Conservation (phyloP, 2,888 invertebrate species). For the Cheilosia pagana region DNA sequence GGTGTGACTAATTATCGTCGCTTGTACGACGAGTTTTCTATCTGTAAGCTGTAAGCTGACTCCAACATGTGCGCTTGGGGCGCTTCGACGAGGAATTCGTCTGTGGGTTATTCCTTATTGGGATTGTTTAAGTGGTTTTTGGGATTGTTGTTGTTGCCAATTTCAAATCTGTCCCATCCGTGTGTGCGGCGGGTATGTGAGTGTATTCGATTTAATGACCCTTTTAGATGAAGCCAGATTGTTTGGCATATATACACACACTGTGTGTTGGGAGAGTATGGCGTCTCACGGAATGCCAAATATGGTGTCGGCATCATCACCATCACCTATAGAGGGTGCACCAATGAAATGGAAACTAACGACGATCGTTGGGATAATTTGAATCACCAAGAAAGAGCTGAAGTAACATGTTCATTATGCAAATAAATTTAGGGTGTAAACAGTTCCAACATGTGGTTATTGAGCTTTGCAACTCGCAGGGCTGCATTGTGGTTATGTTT, state of each 20-base stretch:
- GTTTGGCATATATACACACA: neutral
- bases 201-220: slow-evolving; percentile 42
- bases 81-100: slow-evolving; percentile 38
- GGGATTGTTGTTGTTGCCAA: slow-evolving; percentile 9
- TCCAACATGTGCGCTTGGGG: slow-evolving; percentile 55
- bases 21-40: slow-evolving; percentile 36
- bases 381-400: neutral
- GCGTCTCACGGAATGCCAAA: neutral
- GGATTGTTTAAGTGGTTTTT: slow-evolving; percentile 60
- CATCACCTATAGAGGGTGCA: neutral
- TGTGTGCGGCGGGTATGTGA: slow-evolving; percentile 3
- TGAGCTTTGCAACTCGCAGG: too few species aligned
- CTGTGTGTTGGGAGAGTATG: neutral
- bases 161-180: slow-evolving; percentile 6
- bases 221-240: slow-evolving; percentile 12
- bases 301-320: neutral
- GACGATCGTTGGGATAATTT: neutral
- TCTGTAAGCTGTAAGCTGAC: slow-evolving; percentile 56
- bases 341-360: neutral
- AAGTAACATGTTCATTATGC: too few species aligned
- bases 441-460: too few species aligned
- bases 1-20: slow-evolving; percentile 74
- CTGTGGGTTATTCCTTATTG: slow-evolving; percentile 68
- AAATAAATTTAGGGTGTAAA: too few species aligned
- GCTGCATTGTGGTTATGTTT: too few species aligned